Base-by-base conservation (phyloP, 1,140 invertebrate species). In the Bombus huntii region DNA sequence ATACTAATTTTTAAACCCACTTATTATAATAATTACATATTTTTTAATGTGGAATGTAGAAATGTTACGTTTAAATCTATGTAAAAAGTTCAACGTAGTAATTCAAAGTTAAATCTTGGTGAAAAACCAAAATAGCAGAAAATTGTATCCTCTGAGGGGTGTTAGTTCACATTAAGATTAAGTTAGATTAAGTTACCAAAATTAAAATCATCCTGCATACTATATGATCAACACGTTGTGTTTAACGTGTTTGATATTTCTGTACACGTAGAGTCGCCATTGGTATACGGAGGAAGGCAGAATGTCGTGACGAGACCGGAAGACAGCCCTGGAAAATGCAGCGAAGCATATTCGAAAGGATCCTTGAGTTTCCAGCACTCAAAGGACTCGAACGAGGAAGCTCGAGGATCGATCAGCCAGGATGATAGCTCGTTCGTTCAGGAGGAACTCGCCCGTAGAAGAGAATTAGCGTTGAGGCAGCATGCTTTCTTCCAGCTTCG, bases 401-500 rank as follows among this genome's bases (percentile, higher is more conserved):
- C 85, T 65, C 88, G 62, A 18, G 70, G 70, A 5, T 85, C 88
- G 34, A 68, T 85, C 62, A 83, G 59, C 44, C 89, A 88, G 62
- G 88, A 90, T 34, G 88, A 87, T 31, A 83, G 94, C 89, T 91
- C 91, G 65, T 94, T 92, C 57, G 87, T 94, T 80, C 93, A 95
- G 42, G 96, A 97, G 92, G 97, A 98, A 94, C 93, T 95, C 53
- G 95, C 96, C 44, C 96, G 96, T 89, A 94, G 96, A 70, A 96
- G 97, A 87, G 97, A 98, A 94, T 96, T 97, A 74, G 96, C 97
- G 59, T 94, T 98, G 84, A 96, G 97, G 86, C 97, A 98, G 94
- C 97, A 98, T 96, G 97, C 98, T 68, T 99, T 99, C 95, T 99
- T 98, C 95, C 97, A 98, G 93, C 96, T 99, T 68, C 97, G 98